Base-by-base conservation (phyloP, 2,113 vertebrate genomes). In the Psettodes erumei region DNA sequence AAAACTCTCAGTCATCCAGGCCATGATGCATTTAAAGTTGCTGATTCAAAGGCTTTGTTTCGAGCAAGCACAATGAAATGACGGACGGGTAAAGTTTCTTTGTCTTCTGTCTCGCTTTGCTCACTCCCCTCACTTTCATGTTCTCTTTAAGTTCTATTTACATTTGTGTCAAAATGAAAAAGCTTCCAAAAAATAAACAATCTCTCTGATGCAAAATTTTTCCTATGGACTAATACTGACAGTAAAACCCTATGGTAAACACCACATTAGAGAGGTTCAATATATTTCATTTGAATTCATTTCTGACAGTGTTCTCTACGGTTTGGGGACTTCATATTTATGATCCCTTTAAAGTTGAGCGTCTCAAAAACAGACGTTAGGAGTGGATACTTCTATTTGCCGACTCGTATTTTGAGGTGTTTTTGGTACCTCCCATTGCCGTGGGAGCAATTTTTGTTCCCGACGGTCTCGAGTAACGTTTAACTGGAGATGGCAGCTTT, bases 401-500 rank as follows among this genome's bases (percentile, higher is more conserved):
- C 12, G 4, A 35, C 6, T 21, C 21, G 7, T 58, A 23, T 61
- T 28, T 8, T 21, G 3, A 13, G 11, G 7, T 10, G 8, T 28
- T 18, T 0, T 23, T 43, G 8, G 13, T 1, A 23, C 1, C 18
- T 18, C 0, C 16, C 7, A 2, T 33, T 58, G 63, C 11, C 18
- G 12, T 5, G 33, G 35, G 13, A 19, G 6, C 13, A n/a, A n/a
- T n/a, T n/a, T n/a, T n/a, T 65, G 65, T 61, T 56, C 74, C 64
- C 35, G 23, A 0, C 33, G 37, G 63, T 0, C 35, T 30, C 59
- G 47, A 82, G 11, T 45, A 28, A 11, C 60, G 30, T 13, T n/a
- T 62, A 64, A 59, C 77, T 13, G 66, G 54, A 87, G 74, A 72
- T 56, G 76, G 76, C 81, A 71, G 76, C 45, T 78, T 71, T 70